Conservation (phyloP, 30 jellyfish, hydroid and myxozoan species). For the Cassiopea andromeda region DNA sequence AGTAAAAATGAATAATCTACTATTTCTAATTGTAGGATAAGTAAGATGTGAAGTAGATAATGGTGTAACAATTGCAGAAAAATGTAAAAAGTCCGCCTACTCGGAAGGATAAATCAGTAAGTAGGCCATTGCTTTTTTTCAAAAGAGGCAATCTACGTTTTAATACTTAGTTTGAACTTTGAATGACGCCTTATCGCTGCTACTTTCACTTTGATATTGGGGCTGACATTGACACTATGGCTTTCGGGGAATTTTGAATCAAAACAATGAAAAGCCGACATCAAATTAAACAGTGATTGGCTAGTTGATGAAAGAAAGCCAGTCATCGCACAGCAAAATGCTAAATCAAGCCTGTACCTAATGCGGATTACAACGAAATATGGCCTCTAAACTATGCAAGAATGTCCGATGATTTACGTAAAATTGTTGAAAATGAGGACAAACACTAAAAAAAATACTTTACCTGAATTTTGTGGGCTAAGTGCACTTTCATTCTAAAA, state of each 20-base stretch:
- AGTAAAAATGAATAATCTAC: no score
- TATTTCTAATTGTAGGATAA: no score
- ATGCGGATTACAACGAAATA: constrained; percentile 7
- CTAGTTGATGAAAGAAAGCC: not conserved
- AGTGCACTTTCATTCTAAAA: constrained; percentile 46
- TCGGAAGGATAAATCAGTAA: no score
- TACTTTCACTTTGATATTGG: not conserved
- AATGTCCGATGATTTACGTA: not conserved
- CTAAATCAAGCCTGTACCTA: constrained; percentile 50
- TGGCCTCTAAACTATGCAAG: constrained; percentile 27
- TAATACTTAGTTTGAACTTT: no score
- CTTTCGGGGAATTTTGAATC: constrained; percentile 8
- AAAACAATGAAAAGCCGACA: not conserved
- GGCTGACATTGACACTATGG: not conserved
- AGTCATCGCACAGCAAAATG: constrained; percentile 2
- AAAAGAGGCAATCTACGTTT: not conserved
- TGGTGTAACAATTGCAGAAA: no score
- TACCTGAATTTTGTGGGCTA: constrained; percentile 66
- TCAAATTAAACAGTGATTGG: not conserved
- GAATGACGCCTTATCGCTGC: not conserved
- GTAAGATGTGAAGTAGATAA: no score
- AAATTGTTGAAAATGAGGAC: not conserved
- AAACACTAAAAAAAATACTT: not conserved
- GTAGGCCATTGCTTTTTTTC: no score
- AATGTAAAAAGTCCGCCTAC: no score